Evolutionary conservation across 2,888 invertebrate species (phyloP).

Genomic region (Brenthis ino): DNA sequence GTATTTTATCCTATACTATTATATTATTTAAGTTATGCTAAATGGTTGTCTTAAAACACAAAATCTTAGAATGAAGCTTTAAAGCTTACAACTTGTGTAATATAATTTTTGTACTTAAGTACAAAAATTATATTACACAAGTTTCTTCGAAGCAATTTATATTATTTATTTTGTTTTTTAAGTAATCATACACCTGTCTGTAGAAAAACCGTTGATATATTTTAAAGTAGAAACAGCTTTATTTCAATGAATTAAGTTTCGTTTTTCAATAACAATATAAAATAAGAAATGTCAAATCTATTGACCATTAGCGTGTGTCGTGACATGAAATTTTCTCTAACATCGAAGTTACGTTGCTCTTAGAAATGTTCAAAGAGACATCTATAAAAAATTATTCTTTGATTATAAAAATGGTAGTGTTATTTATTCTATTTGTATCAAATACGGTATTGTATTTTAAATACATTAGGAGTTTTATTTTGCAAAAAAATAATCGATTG

Average conservation of each 20-base stretch:
- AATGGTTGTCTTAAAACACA: too few species aligned
- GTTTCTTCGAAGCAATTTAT: slow-evolving; percentile 4
- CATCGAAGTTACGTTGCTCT: neutral
- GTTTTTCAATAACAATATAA: neutral
- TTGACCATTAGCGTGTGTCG: slow-evolving; percentile 19
- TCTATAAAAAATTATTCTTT: neutral
- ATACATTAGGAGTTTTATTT: too few species aligned
- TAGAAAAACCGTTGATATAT: neutral
- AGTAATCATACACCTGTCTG: slow-evolving; percentile 3
- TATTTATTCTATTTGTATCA: too few species aligned
- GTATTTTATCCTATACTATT: too few species aligned
- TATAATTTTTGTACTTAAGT: too few species aligned
- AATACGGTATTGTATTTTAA: too few species aligned
- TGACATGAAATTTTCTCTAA: slow-evolving; percentile 20
- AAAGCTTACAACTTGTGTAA: too few species aligned
- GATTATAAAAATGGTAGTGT: too few species aligned
- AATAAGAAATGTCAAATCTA: slow-evolving; percentile 12
- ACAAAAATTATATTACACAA: neutral
- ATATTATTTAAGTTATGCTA: too few species aligned
- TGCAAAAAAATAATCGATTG: too few species aligned
- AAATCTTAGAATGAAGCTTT: neutral
- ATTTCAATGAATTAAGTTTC: neutral
- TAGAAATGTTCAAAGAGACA: neutral
- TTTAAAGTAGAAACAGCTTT: slow-evolving; percentile 10
- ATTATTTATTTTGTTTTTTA: slow-evolving; percentile 13